These are phyloP conservation scores for Lathamus discolor DNA, from an alignment of 2,113 vertebrate genomes.

Conservation along the genomic window DNA sequence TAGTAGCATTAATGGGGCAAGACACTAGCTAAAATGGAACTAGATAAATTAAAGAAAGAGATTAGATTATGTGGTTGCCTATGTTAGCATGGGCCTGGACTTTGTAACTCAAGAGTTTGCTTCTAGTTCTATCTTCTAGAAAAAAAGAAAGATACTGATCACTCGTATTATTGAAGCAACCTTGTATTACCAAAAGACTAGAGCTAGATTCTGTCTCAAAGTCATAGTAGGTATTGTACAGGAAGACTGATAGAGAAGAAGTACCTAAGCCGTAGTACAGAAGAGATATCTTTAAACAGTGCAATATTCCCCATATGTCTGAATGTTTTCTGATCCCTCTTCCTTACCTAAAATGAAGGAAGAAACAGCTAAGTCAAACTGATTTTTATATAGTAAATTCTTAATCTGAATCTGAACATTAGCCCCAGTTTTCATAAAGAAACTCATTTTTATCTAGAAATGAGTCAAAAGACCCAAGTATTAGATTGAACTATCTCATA, in stretches of 20 bases:
- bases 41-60: background rate
- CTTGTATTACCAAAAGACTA: background rate
- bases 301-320: background rate
- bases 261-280: rapidly evolving
- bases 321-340: background rate
- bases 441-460: background rate
- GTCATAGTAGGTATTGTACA: background rate
- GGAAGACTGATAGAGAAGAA: background rate
- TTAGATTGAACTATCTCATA: background rate
- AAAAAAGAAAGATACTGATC: background rate
- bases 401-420: background rate
- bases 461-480: background rate
- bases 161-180: slow-evolving; percentile 22
- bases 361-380: background rate
- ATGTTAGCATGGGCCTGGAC: background rate
- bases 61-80: background rate
- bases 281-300: background rate
- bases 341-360: background rate
- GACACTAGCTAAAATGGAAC: background rate
- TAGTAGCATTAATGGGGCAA: background rate
- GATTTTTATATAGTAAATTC: background rate
- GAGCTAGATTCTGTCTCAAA: background rate
- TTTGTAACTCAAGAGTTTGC: background rate
- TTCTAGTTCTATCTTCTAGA: background rate
- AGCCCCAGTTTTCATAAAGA: background rate